Evolutionary conservation across 2,113 vertebrate genomes (phyloP).

Genomic region (Marmota monax): DNA sequence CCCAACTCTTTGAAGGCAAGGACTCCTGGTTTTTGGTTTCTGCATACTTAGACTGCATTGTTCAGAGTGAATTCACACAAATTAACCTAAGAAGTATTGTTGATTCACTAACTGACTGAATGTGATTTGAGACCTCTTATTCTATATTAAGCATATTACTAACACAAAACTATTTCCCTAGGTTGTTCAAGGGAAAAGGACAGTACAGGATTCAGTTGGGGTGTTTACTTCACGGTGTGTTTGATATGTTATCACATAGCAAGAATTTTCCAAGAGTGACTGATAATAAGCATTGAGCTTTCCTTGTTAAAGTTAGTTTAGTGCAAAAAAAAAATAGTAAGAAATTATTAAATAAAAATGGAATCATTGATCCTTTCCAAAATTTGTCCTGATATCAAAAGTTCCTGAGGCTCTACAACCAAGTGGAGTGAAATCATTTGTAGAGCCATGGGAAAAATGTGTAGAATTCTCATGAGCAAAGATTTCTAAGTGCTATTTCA

Average conservation of each 20-base stretch:
- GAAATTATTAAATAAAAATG: slow-evolving; percentile 21
- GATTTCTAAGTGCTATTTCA: background rate
- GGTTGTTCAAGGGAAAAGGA: background rate
- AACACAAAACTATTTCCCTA: background rate
- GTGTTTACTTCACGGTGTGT: background rate
- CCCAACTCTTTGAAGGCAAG: background rate
- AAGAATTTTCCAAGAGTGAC: background rate
- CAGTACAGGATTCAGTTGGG: background rate
- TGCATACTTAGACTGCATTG: background rate
- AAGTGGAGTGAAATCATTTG: background rate
- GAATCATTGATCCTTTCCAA: background rate
- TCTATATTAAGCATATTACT: background rate
- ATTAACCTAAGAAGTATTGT: background rate
- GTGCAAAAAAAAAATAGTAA: background rate
- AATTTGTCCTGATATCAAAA: background rate
- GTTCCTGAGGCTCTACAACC: background rate
- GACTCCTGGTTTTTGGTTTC: background rate
- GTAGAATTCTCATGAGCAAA: background rate
- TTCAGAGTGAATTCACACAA: background rate
- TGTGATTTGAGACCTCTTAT: background rate
- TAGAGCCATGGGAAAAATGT: background rate
- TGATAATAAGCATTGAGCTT: background rate
- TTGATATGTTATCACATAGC: background rate
- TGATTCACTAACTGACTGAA: background rate
- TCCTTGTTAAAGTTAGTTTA: background rate